Base-by-base conservation (phyloP, 2,113 vertebrate species). In the Pollachius pollachius region DNA sequence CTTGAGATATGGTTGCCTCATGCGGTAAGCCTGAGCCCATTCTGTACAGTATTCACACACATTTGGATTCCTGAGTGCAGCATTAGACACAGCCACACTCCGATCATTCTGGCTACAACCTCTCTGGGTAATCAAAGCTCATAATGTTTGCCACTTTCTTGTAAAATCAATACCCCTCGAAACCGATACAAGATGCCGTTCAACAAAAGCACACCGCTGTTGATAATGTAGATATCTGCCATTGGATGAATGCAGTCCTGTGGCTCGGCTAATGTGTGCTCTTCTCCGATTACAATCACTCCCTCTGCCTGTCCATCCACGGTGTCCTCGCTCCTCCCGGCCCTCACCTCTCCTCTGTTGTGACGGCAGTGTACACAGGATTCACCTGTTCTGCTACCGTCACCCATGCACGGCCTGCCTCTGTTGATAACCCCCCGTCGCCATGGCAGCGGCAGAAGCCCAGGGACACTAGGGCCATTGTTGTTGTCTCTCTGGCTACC, bases 401-500 rank as follows among this genome's bases (percentile, higher is more conserved):
- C 68, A 18, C 74, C 74, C 71, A 3, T 67, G 72, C 64, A 59
- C 70, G 61, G 71, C 67, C 70, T 65, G 69, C 69, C 69, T 73
- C 57, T 78, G 30, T 34, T 34, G 71, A 67, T 34, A 34, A 52
- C 74, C 79, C 76, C 52, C 67, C 70, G 80, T 91, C 77, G 68
- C 85, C 81, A 89, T 90, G 83, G 84, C 76, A 87, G 83, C 86
- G 71, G 70, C 4, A 56, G 74, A 68, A 65, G 80, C 72, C 77
- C n/a, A 69, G 84, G 77, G 81, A 91, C 84, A 90, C 73, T 85
- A 78, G 76, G 70, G 65, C 70, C 68, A 79, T 89, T 89, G 86
- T 89, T 81, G 70, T 68, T 65, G 73, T 65, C 30, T 34, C 30
- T 83, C 80, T 81, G 77, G 85, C 84, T 80, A 82, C 84, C 66